A percentile compares a stretch with the other conserved stretches of the same genome.
phyloP scores from a whole-genome alignment of 2,888 invertebrate genomes.

The Aplocera efformata region DNA sequence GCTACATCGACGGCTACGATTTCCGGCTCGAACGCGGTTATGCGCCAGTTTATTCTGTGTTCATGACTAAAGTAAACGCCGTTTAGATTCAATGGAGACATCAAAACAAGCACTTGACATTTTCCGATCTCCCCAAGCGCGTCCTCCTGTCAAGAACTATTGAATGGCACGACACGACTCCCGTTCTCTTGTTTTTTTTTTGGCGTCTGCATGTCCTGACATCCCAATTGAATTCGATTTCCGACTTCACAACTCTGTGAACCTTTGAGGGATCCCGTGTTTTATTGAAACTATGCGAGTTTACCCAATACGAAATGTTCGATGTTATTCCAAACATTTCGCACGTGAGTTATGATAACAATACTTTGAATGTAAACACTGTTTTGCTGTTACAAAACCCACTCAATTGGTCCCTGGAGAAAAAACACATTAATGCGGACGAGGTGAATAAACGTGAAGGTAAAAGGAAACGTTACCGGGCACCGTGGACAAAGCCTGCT shows the following conservation, averaged over 20 bases:
- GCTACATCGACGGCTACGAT: constrained; percentile 66
- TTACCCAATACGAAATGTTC: constrained; percentile 17
- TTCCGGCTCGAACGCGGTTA: constrained; percentile 55
- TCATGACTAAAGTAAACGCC: constrained; percentile 38
- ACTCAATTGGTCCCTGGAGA: constrained; percentile 18
- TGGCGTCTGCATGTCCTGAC: constrained; percentile 29
- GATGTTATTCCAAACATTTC: no score
- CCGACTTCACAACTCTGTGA: constrained; percentile 32
- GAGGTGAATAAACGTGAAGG: constrained; percentile 43
- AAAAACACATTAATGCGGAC: constrained; percentile 37
- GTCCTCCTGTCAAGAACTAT: constrained; percentile 29
- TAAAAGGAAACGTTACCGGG: constrained; percentile 45
- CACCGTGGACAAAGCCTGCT: constrained; percentile 54
- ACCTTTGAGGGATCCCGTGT: constrained; percentile 25
- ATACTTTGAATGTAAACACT: no score
- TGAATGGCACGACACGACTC: constrained; percentile 28
- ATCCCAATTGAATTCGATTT: constrained; percentile 38
- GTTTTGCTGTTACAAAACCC: neutral
- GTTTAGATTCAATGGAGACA: constrained; percentile 37
- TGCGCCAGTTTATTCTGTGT: constrained; percentile 51
- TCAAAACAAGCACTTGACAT: constrained; percentile 35
- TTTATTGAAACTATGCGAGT: constrained; percentile 37
- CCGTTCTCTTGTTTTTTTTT: constrained; percentile 26
- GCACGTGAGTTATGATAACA: no score
- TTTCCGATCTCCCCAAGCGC: constrained; percentile 28